Base-by-base conservation (phyloP, 2,113 vertebrate genomes). In the Dasyornis broadbenti region DNA sequence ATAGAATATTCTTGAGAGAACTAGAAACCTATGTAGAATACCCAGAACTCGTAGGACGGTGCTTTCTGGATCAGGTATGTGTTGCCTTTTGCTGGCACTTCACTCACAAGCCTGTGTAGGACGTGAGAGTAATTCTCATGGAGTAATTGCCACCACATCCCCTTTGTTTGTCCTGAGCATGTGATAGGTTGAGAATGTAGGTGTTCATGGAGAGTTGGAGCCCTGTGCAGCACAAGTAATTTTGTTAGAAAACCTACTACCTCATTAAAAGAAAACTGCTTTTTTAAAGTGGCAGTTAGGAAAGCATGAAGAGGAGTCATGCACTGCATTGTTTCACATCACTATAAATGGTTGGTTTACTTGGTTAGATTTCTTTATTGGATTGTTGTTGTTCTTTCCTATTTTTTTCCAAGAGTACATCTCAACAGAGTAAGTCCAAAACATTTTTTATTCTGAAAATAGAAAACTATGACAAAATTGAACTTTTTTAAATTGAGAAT, bases 1-100 rank as follows among this genome's bases (percentile, higher is more conserved):
- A 9, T 53, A 99, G 99, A 95, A 99, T 99, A 63, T 99, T 99
- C 88, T 97, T 99, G 91, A 98, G 98, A 97, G 99, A 99, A 96
- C 93, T 99, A 82, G 99, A 99, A 97, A 98, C 98, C 82, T 99
- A 99, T 70, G 92, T 98, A 7, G 98, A 99, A 95, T 98, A 98
- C 89, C 99, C 99, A 50, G 99, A 99, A 95, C 90, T 99, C 45
- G 99, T 99, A 26, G 99, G 99, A 57, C 97, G 98, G 59, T 99
- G 99, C 97, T 99, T 99, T 92, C 95, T 99, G 33, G 98, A 99
- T 96, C 97, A 99, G 98, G 99, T 99, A 94, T 56, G 98, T 97
- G 53, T 53, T 11, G 3, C 6, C 20, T 85, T 50, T 40, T 60
- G 21, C 53, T 75, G 75, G 17, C 23, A 21, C 90, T 91, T 78